A percentile compares a stretch with the other conserved stretches of the same genome.
Evolutionary conservation across 2,888 invertebrate genomes (phyloP).

Genomic region (Chrysina gloriosa): DNA sequence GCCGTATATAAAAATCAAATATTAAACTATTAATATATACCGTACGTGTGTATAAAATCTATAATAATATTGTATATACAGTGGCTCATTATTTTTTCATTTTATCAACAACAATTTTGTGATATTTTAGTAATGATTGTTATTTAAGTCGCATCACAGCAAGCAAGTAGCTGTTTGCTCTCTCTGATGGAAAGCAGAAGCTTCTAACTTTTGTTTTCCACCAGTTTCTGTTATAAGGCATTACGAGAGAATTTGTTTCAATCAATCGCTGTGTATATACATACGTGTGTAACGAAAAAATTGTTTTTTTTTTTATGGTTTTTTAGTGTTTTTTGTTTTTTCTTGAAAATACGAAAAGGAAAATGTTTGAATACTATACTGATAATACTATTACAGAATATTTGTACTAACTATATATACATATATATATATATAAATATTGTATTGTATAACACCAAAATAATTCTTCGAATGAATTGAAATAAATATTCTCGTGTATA

Average conservation of each 20-base stretch:
- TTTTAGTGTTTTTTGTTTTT: neutral
- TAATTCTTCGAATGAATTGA: slow-evolving; percentile 24
- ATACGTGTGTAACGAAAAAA: neutral
- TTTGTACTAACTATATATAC: slow-evolving; percentile 1
- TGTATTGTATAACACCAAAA: slow-evolving; percentile 33
- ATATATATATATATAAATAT: slow-evolving; percentile 16
- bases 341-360: neutral
- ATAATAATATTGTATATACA: slow-evolving; percentile 51
- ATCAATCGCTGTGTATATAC: slow-evolving; percentile 7
- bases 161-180: slow-evolving; percentile 60
- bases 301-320: neutral
- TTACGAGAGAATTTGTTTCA: slow-evolving; percentile 43
- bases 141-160: slow-evolving; percentile 69
- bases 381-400: slow-evolving; percentile 10
- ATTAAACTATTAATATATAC: slow-evolving; percentile 48
- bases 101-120: slow-evolving; percentile 69
- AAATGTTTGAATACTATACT: neutral
- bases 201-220: slow-evolving; percentile 48
- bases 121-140: slow-evolving; percentile 71
- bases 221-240: slow-evolving; percentile 51
- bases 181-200: slow-evolving; percentile 56
- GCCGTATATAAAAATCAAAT: slow-evolving; percentile 42
- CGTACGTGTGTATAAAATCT: slow-evolving; percentile 54
- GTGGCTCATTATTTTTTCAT: slow-evolving; percentile 68
- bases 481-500: slow-evolving; percentile 40